These are phyloP conservation scores for Alloscopus bannaensis DNA, from an alignment of 2,888 invertebrate genomes.

Conservation along the genomic window DNA sequence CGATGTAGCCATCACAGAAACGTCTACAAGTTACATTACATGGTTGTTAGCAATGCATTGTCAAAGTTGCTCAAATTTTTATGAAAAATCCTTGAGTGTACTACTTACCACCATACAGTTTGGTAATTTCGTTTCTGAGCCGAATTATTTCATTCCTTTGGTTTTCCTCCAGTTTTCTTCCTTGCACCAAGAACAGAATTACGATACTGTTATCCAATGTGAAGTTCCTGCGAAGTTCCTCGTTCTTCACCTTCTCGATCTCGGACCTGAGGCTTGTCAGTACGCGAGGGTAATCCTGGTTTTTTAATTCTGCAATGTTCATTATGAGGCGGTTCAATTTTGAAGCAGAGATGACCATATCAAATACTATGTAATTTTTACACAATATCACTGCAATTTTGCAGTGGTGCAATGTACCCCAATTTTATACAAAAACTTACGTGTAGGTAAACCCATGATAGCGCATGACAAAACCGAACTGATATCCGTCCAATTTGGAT, in stretches of 20 bases:
- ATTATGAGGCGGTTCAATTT: too few species aligned
- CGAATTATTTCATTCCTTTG: constrained; percentile 55
- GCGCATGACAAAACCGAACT: constrained; percentile 64
- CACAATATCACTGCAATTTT: too few species aligned
- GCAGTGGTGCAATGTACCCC: background rate
- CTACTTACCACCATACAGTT: background rate
- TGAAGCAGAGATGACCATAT: too few species aligned
- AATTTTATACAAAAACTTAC: constrained; percentile 35
- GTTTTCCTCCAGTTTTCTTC: constrained; percentile 59
- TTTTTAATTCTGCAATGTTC: constrained; percentile 50
- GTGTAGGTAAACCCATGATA: constrained; percentile 29
- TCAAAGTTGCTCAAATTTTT: background rate
- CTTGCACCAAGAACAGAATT: constrained; percentile 68
- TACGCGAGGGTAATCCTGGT: constrained; percentile 37
- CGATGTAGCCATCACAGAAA: constrained; percentile 67
- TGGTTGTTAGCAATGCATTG: background rate
- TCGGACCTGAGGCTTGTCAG: constrained; percentile 49
- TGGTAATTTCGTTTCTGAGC: constrained; percentile 39
- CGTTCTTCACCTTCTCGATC: constrained; percentile 44
- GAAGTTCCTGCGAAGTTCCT: constrained; percentile 55
- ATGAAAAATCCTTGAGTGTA: background rate
- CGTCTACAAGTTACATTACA: constrained; percentile 50
- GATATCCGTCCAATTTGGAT: constrained; percentile 69
- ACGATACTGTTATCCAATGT: constrained; percentile 56
- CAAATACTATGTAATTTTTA: constrained; percentile 4